These are phyloP conservation scores for Corydoras maculifer DNA, from an alignment of 2,113 vertebrate genomes.

Conservation along the genomic window DNA sequence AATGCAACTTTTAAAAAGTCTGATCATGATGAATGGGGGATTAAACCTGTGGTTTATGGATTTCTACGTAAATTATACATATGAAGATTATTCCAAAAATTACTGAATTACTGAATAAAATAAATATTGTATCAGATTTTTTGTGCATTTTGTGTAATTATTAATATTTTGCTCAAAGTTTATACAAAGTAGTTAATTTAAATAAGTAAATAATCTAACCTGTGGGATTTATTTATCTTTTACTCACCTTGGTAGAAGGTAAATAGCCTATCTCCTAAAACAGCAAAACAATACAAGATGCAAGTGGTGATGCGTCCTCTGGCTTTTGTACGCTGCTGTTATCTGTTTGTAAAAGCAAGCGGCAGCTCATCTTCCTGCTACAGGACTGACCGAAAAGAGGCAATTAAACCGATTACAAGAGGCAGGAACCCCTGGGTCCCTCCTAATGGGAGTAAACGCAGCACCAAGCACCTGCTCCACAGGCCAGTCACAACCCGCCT, in stretches of 20 bases:
- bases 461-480: slow-evolving; percentile 54
- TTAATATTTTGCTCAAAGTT: no score
- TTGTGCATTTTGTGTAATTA: no score
- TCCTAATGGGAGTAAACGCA: slow-evolving; percentile 52
- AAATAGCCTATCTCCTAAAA: neutral
- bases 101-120: no score
- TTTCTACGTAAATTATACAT: no score
- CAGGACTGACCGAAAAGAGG: slow-evolving; percentile 76
- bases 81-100: no score
- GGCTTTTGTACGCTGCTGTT: neutral
- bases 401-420: slow-evolving; percentile 56
- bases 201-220: no score
- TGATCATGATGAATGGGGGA: no score
- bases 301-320: neutral
- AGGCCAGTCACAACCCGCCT: slow-evolving; percentile 7
- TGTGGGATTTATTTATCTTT: no score
- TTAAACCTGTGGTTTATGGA: no score
- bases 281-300: neutral
- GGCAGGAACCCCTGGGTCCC: slow-evolving; percentile 50
- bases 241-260: slow-evolving; percentile 10
- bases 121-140: no score
- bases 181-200: no score
- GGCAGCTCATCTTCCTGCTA: slow-evolving; percentile 55
- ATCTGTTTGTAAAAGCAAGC: neutral
- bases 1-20: no score